Percentiles rank a stretch among this genome's conserved stretches.
Evolutionary conservation across 2,888 invertebrate genomes (phyloP).

Genomic region (Bombylius discolor): DNA sequence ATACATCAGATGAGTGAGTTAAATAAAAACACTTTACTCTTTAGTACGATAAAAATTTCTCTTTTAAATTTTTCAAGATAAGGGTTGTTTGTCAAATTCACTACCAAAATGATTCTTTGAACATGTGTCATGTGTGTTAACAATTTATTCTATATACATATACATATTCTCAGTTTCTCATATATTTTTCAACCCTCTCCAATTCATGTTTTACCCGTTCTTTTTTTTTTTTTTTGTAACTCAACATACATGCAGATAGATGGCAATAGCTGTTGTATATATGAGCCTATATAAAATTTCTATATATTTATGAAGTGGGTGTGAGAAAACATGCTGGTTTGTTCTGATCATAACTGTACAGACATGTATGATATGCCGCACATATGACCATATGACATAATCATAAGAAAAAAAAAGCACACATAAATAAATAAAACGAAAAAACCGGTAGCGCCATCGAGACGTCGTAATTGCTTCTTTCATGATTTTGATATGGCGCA

Average conservation of each 20-base stretch:
- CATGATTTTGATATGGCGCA: slow-evolving; percentile 1
- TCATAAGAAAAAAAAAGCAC: background rate
- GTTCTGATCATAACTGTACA: too few relatives aligned
- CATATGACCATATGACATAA: background rate
- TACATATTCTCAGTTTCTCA: background rate
- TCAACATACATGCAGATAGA: background rate
- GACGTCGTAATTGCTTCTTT: slow-evolving; percentile 22
- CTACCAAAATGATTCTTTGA: too few relatives aligned
- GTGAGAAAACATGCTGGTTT: background rate
- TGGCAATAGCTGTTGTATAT: background rate
- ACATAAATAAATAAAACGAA: background rate
- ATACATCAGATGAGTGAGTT: too few relatives aligned
- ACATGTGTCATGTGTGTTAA: too few relatives aligned
- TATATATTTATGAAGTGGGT: too few relatives aligned
- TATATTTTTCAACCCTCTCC: too few relatives aligned
- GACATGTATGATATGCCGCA: too few relatives aligned
- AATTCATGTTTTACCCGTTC: background rate
- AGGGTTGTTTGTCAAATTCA: too few relatives aligned
- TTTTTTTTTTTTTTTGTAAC: background rate
- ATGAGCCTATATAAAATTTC: too few relatives aligned
- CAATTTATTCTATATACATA: background rate
- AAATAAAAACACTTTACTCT: too few relatives aligned
- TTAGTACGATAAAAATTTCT: too few relatives aligned
- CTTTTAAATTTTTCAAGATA: too few relatives aligned
- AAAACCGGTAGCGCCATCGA: slow-evolving; percentile 19